phyloP scores from a whole-genome alignment of 2,797 vertebrate genomes.

The Artibeus jamaicensis region DNA sequence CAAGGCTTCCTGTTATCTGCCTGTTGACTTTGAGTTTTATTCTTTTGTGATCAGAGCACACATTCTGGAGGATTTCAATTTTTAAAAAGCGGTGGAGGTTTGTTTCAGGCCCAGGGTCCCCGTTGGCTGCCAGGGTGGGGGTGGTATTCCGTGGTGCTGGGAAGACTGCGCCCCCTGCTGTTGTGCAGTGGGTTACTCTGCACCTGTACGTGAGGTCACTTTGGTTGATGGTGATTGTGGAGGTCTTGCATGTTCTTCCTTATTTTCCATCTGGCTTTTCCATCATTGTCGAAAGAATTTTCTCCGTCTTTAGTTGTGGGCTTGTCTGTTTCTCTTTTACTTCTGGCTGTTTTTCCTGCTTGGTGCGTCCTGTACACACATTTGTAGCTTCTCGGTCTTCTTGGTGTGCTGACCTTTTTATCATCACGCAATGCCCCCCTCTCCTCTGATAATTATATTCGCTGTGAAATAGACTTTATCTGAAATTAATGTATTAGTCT shows the following conservation, averaged over 20 bases:
- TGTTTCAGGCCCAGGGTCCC: neutral
- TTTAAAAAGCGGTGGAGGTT: neutral
- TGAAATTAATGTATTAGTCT: neutral
- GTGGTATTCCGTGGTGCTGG: neutral
- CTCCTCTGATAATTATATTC: neutral
- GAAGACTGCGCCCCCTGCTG: neutral
- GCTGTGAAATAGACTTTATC: neutral
- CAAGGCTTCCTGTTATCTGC: neutral
- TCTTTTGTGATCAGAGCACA: neutral
- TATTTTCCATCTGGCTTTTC: neutral
- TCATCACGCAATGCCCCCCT: neutral
- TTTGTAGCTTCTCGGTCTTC: neutral
- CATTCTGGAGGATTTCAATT: neutral
- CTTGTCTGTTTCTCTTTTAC: neutral
- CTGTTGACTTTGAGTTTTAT: neutral
- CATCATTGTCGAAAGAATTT: neutral
- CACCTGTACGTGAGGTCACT: neutral
- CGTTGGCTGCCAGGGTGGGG: neutral
- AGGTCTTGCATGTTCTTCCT: neutral
- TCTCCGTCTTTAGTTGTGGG: neutral
- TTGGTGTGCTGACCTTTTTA: neutral
- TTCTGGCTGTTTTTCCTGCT: neutral
- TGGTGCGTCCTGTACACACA: neutral
- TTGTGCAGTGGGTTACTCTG: neutral
- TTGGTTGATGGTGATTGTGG: neutral